phyloP scores from a whole-genome alignment of 37 sponge, comb jelly and placozoan genomes.

The Aplysina aerophoba region DNA sequence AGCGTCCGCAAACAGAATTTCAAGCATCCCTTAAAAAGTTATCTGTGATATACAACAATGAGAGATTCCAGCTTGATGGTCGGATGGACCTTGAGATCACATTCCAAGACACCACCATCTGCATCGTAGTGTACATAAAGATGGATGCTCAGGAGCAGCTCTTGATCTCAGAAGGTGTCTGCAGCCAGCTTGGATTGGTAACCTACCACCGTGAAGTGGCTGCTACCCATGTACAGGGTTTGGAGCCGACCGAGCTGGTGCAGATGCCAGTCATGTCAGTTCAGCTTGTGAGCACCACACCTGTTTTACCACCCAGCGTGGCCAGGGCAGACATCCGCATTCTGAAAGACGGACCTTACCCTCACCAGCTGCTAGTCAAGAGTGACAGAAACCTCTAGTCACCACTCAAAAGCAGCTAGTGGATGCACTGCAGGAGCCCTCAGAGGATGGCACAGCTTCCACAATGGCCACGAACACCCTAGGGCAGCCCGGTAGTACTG shows the following conservation, averaged over 20 bases:
- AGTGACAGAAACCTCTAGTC: not conserved
- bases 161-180: constrained; percentile 57
- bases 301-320: constrained; percentile 4
- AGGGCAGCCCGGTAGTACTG: constrained; percentile 32
- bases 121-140: constrained; percentile 50
- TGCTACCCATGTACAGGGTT: not conserved
- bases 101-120: constrained; percentile 42
- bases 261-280: not conserved
- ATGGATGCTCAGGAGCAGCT: constrained; percentile 61
- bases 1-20: constrained; percentile 14
- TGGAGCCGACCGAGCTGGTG: not conserved
- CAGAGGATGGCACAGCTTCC: constrained; percentile 12
- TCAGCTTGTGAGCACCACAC: constrained; percentile 16
- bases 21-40: constrained; percentile 15
- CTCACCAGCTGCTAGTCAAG: not conserved
- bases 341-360: not conserved
- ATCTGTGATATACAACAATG: constrained; percentile 28
- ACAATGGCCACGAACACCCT: constrained; percentile 21
- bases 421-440: constrained; percentile 21
- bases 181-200: constrained; percentile 58
- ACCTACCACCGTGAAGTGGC: constrained; percentile 48
- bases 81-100: constrained; percentile 61
- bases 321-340: not conserved
- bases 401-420: not conserved
- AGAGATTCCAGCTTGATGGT: constrained; percentile 49